A percentile compares a stretch with the other conserved stretches of the same genome.
Conservation (phyloP, 2,888 invertebrate genomes). For the Aphrophora alni region DNA sequence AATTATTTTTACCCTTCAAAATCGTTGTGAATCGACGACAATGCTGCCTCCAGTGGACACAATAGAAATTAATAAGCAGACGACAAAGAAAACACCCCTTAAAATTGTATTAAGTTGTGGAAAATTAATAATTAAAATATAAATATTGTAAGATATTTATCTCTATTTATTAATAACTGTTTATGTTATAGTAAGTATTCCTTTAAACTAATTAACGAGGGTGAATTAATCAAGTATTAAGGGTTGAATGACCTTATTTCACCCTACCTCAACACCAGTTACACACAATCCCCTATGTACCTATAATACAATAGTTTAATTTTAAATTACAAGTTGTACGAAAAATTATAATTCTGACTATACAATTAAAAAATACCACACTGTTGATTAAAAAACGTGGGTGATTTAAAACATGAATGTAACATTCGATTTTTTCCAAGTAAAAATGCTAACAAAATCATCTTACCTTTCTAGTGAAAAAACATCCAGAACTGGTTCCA, state of each 20-base stretch:
- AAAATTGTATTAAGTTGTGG: neutral
- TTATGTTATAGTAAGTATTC: neutral
- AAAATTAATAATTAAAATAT: neutral
- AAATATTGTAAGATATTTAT: neutral
- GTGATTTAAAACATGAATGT: neutral
- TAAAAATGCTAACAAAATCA: neutral
- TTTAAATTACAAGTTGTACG: neutral
- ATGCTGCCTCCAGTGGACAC: neutral
- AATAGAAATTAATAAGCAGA: neutral
- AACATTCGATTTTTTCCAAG: neutral
- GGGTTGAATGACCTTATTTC: neutral
- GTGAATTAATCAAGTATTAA: neutral
- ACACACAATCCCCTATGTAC: neutral
- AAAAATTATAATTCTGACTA: neutral
- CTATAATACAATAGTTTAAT: neutral
- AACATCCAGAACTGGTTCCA: slow-evolving; percentile 71
- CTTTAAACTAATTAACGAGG: neutral
- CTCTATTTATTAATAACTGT: neutral
- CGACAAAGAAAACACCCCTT: neutral
- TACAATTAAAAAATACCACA: neutral
- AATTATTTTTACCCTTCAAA: neutral
- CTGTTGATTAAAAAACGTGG: neutral
- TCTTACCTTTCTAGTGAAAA: slow-evolving; percentile 68
- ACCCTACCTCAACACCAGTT: neutral
- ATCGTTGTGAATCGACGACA: neutral